phyloP scores from a whole-genome alignment of 2,113 vertebrate genomes.

The Catharus fuscescens region DNA sequence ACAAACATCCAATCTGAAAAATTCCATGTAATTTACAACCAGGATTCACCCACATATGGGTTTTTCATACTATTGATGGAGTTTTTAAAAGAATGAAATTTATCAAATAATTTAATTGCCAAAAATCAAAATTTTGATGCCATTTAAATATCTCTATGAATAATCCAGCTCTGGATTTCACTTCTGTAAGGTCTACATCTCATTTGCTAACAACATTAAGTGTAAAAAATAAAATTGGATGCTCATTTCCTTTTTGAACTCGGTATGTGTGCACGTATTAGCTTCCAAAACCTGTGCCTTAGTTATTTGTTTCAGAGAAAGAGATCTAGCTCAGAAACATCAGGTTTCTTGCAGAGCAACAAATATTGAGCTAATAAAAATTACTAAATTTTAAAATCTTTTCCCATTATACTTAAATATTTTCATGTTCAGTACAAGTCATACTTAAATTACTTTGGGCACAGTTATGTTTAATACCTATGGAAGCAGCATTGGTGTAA shows the following conservation, averaged over 20 bases:
- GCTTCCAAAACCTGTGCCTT: background rate
- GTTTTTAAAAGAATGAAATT: background rate
- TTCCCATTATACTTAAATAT: background rate
- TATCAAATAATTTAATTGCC: background rate
- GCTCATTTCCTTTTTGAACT: background rate
- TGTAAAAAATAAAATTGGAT: background rate
- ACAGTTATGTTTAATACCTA: background rate
- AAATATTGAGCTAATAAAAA: background rate
- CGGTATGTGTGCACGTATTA: background rate
- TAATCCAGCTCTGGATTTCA: background rate
- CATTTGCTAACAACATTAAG: background rate
- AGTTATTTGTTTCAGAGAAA: background rate
- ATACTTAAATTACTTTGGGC: background rate
- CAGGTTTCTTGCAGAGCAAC: background rate
- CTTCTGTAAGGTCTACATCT: background rate
- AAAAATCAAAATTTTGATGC: background rate
- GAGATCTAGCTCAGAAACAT: background rate
- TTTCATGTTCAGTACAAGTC: background rate
- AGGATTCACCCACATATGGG: background rate
- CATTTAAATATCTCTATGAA: background rate
- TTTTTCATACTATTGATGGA: background rate
- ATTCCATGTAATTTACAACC: background rate
- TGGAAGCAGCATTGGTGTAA: background rate
- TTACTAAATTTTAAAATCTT: fast-evolving
- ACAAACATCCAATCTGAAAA: background rate